Evolutionary conservation across 1,140 invertebrate species (phyloP).

Genomic region (Aporrectodea caliginosa): DNA sequence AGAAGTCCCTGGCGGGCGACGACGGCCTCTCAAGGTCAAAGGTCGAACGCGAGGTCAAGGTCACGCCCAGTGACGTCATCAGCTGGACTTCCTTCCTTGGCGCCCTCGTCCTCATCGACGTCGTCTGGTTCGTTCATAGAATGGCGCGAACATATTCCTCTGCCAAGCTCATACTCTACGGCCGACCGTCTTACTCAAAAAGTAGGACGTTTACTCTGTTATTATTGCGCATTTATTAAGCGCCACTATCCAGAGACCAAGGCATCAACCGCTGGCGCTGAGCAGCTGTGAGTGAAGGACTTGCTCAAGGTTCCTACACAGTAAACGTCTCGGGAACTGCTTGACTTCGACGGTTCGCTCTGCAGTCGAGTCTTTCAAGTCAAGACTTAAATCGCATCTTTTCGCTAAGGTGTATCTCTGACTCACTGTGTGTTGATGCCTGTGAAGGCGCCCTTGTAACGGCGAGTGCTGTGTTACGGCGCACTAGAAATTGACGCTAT

Average conservation of each 20-base stretch:
- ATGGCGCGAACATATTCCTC: constrained; percentile 31
- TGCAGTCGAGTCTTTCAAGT: too few relatives aligned
- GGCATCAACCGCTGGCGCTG: background rate
- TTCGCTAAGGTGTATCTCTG: too few relatives aligned
- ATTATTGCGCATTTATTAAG: too few relatives aligned
- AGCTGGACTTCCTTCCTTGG: constrained; percentile 20
- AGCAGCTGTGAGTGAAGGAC: background rate
- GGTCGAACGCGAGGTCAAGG: background rate
- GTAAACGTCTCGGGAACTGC: too few relatives aligned
- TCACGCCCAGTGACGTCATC: constrained; percentile 13
- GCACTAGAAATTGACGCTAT: too few relatives aligned
- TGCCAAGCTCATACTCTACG: constrained; percentile 32
- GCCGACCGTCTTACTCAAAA: constrained; percentile 19
- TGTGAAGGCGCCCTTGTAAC: too few relatives aligned
- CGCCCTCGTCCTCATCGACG: constrained; percentile 30
- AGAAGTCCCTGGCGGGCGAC: constrained; percentile 1
- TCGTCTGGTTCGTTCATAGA: constrained; percentile 31
- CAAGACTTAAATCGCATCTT: too few relatives aligned
- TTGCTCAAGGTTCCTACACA: background rate
- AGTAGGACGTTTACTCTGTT: too few relatives aligned
- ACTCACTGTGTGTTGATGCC: too few relatives aligned
- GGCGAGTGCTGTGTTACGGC: too few relatives aligned
- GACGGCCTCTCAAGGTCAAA: background rate
- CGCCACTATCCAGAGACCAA: background rate
- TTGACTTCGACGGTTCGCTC: too few relatives aligned